Evolutionary conservation across 2,113 vertebrate species (phyloP).

Genomic region (Tyto alba): DNA sequence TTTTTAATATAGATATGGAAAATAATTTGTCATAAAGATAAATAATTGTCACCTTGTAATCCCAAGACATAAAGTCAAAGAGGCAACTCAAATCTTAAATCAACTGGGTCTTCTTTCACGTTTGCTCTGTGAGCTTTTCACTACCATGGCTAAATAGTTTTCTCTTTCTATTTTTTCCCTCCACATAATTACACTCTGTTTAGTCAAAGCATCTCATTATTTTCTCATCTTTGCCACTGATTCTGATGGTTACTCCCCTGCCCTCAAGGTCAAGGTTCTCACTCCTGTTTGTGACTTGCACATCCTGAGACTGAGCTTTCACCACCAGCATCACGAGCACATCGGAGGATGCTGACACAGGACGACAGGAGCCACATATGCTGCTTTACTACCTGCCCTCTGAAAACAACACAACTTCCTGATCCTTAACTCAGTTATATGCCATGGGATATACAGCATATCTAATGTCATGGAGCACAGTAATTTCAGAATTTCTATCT

Average conservation of each 20-base stretch:
- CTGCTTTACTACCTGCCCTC: background rate
- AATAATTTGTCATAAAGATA: background rate
- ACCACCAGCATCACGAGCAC: background rate
- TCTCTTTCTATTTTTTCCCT: background rate
- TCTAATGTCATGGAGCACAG: background rate
- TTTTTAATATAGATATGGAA: background rate
- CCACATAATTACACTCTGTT: background rate
- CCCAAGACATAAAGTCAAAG: background rate
- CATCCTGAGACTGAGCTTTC: background rate
- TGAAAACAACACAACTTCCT: background rate
- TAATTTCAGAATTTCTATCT: background rate
- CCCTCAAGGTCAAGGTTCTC: background rate
- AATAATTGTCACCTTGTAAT: background rate
- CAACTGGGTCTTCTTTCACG: background rate
- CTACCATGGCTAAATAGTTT: background rate
- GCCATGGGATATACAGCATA: background rate
- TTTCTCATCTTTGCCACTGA: background rate
- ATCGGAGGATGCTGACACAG: fast-evolving
- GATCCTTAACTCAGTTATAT: background rate
- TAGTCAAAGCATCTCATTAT: background rate
- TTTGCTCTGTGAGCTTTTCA: background rate
- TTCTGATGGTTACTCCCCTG: background rate
- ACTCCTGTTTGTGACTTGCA: background rate
- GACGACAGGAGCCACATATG: background rate
- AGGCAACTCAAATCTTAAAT: background rate